A percentile compares a stretch with the other conserved stretches of the same genome.
Conservation (phyloP, 37 sponge, comb jelly and placozoan genomes). For the Crambe crambe region DNA sequence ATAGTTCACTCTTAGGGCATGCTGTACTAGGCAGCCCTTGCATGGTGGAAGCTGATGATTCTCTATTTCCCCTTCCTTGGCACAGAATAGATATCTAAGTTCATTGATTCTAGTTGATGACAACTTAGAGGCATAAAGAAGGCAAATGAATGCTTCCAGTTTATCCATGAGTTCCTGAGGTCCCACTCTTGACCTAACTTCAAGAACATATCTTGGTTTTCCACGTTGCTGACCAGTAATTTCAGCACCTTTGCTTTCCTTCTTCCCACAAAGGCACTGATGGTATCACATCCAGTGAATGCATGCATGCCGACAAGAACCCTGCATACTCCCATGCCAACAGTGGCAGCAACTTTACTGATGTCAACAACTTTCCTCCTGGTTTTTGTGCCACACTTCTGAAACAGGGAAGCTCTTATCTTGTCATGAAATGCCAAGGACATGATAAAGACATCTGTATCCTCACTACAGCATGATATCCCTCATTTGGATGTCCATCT, state of each 20-base stretch:
- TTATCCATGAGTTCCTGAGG: neutral
- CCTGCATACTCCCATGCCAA: neutral
- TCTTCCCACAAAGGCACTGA: slow-evolving; percentile 14
- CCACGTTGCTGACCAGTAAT: neutral
- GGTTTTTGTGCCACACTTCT: slow-evolving; percentile 16
- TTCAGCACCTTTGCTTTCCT: slow-evolving; percentile 29
- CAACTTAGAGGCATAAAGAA: neutral
- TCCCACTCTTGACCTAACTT: slow-evolving; percentile 18
- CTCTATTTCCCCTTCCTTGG: neutral
- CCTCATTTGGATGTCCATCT: slow-evolving; percentile 29
- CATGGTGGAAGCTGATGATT: slow-evolving; percentile 25
- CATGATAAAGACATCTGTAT: slow-evolving; percentile 30
- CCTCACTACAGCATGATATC: slow-evolving; percentile 18
- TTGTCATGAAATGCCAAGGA: slow-evolving; percentile 26
- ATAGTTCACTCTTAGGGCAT: slow-evolving; percentile 4
- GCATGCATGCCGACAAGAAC: slow-evolving; percentile 16
- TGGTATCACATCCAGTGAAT: slow-evolving; percentile 34
- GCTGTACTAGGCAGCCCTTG: neutral
- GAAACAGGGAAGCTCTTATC: neutral
- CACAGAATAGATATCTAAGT: neutral
- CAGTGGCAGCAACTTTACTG: slow-evolving; percentile 2
- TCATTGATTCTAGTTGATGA: neutral
- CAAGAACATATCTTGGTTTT: neutral
- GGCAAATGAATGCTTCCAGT: neutral
- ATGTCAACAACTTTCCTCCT: neutral